These are phyloP conservation scores for Pteropus rufus DNA, from an alignment of 2,797 vertebrate species.

Conservation along the genomic window DNA sequence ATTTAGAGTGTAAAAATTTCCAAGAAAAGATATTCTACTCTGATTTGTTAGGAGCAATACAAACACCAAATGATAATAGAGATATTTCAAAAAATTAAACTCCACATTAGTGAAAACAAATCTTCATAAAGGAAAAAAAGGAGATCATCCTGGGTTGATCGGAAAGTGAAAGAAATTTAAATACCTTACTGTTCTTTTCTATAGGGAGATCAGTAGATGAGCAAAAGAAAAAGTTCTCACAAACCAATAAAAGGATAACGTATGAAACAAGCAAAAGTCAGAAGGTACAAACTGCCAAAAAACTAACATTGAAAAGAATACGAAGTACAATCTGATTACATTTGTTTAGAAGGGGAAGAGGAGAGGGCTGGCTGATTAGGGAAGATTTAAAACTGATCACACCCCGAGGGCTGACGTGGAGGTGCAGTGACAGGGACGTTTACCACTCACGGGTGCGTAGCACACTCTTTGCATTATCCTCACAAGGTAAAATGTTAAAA, in stretches of 20 bases:
- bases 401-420: background rate
- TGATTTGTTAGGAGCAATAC: background rate
- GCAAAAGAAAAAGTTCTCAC: background rate
- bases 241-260: background rate
- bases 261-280: background rate
- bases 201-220: background rate
- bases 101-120: constrained; percentile 6
- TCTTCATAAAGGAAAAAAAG: background rate
- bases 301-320: background rate
- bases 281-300: background rate
- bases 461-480: background rate
- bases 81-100: background rate
- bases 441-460: background rate
- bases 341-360: background rate
- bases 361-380: background rate
- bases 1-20: background rate
- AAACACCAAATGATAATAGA: background rate
- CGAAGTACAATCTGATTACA: background rate
- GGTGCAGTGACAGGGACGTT: background rate
- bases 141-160: background rate
- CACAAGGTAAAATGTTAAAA: background rate
- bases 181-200: background rate
- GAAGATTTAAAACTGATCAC: background rate
- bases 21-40: constrained; percentile 17
- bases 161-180: background rate